Evolutionary conservation across 1,140 invertebrate genomes (phyloP), one percentile per base, ranked within the genome.

Genomic region (Drosophila nikananu): DNA sequence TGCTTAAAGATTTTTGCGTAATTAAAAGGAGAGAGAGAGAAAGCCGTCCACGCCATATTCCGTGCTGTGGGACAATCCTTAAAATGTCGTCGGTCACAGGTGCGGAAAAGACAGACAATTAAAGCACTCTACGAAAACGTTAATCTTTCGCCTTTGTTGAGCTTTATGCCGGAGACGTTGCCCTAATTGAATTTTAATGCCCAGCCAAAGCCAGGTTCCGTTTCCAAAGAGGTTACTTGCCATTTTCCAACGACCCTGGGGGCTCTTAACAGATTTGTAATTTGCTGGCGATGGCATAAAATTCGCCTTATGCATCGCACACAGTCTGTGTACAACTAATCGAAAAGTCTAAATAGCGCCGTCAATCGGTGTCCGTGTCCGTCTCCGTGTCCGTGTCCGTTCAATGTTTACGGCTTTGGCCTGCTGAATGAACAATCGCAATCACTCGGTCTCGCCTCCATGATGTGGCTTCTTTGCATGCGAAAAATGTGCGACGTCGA

Each of bases 151-250:
- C 48, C 48, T 73, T 61, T 62, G 57, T 48, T 42, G 32, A 27
- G 49, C 51, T 63, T 63, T 66, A 76, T 60, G 54, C 37, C 51
- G 30, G 62, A 61, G 63, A 73, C 67, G 62, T 70, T 77, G 70
- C 44, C 74, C 80, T 83, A 87, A 89, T 87, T 87, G 83, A 89
- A 87, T 87, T 87, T 86, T 87, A 86, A 86, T 86, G 80, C 71
- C 68, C 58, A 25, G 25, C 58, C 55, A 30, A 35, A 42, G 44
- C 25, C 39, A 39, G 27, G 19, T 49, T 0, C 13, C 58, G 57
- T 39, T 37, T 35, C 41, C 13, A 42, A 59, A 55, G 42, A 49
- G 37, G 48, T 70, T 66, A 35, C 67, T 52, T 52, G 37, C 8
- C 37, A n/a, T 49, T 70, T 67, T 49, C 19, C 46, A 58, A 37